Conservation (phyloP, 2,888 invertebrate genomes). For the Parnassius apollo region DNA sequence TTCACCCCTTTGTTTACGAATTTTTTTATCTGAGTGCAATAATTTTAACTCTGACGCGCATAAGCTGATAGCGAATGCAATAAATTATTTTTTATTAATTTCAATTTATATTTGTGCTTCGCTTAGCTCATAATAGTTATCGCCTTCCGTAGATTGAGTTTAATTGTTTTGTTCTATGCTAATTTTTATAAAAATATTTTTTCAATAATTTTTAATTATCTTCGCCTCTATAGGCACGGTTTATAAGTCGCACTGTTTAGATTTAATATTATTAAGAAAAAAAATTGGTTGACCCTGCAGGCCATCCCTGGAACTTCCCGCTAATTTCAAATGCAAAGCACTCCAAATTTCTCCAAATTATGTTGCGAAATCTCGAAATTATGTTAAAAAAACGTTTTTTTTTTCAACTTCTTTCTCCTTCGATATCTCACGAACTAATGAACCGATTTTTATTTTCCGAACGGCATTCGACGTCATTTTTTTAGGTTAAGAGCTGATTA, state of each 20-base stretch:
- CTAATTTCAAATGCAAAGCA: no score
- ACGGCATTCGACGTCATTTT: no score
- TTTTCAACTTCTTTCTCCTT: no score
- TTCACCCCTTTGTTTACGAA: constrained; percentile 54
- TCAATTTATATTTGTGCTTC: constrained; percentile 58
- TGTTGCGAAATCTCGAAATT: no score
- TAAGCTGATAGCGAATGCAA: constrained; percentile 44
- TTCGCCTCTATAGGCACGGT: constrained; percentile 35
- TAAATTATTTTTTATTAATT: constrained; percentile 62
- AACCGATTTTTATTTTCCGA: no score
- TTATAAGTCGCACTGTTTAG: constrained; percentile 44
- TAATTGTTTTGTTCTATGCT: constrained; percentile 42
- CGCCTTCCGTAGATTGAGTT: constrained; percentile 43
- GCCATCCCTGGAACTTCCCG: no score
- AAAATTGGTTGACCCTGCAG: not conserved
- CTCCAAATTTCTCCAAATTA: no score
- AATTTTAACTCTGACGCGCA: constrained; percentile 44
- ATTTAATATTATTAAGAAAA: constrained; percentile 49
- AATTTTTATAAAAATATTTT: constrained; percentile 38
- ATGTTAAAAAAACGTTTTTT: no score
- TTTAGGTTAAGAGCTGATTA: no score
- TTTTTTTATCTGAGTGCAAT: constrained; percentile 46
- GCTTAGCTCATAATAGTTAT: constrained; percentile 35
- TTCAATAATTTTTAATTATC: constrained; percentile 49
- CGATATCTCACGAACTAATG: no score